Base-by-base conservation (phyloP, 2,797 vertebrate species). In the Eulemur albifrons region DNA sequence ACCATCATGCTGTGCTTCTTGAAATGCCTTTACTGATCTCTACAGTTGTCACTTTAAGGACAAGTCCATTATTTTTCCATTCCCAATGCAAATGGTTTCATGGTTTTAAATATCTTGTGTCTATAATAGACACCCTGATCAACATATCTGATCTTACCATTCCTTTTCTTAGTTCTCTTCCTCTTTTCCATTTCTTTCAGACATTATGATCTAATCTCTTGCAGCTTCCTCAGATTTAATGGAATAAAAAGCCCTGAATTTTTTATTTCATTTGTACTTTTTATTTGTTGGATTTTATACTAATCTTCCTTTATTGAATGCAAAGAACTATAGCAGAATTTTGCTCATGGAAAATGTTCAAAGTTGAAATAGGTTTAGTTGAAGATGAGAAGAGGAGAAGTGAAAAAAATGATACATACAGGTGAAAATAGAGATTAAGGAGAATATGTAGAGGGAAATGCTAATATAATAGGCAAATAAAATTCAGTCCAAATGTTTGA, bases 351-450 rank as follows among this genome's bases (percentile, higher is more conserved):
- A 92, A 92, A 92, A 79, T 75, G 6, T 73, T 88, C 77, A 61
- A 81, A 95, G 63, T 94, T 73, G 48, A 92, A 96, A 90, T 87
- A 81, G 40, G 38, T 92, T 94, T 81, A 81, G 72, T 75, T 50
- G 35, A 52, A 80, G n/a, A 89, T 69, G 89, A 92, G 14, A 79
- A 79, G 61, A 63, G 11, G 48, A 48, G 77, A 88, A 90, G 54
- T 57, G 45, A 10, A 92, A 83, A 43, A 15, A 90, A n/a, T 65
- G 10, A 67, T 73, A 69, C 21, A 21, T 77, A 25, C 21, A 76
- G 57, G 38, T 94, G 50, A 90, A 95, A 90, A 88, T 54, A 61
- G 52, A 95, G 77, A 14, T 50, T 61, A 85, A 18, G 4, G 57
- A 73, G 50, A 91, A 23, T 89, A 84, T 69, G 15, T 88, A 77